Evolutionary conservation across 2,113 vertebrate genomes (phyloP).

Genomic region (Hemicordylus capensis): DNA sequence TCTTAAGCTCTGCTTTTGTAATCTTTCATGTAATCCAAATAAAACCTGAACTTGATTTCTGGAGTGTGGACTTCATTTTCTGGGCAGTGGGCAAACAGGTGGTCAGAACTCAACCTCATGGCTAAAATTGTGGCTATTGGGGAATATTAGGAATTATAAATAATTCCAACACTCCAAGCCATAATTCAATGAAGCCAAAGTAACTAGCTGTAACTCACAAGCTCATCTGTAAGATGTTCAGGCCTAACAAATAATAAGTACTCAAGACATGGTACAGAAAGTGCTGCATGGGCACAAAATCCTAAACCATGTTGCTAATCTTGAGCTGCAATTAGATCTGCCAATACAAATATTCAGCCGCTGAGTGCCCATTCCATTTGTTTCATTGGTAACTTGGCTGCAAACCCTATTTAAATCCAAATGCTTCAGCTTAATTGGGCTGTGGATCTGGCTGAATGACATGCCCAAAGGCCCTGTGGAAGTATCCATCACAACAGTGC

Average conservation of each 20-base stretch:
- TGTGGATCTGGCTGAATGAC: not conserved
- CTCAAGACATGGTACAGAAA: not conserved
- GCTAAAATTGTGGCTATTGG: no score
- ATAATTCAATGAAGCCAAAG: not conserved
- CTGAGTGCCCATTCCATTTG: not conserved
- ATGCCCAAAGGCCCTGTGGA: not conserved
- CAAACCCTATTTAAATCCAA: conserved; percentile 7
- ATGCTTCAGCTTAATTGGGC: not conserved
- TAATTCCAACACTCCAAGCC: no score
- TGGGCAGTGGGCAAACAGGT: no score
- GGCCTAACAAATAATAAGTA: not conserved
- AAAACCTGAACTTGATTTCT: no score
- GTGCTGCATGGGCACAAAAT: not conserved
- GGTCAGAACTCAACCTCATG: no score
- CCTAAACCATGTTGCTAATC: not conserved
- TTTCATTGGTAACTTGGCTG: not conserved
- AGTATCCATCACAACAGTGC: not conserved
- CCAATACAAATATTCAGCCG: not conserved
- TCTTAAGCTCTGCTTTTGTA: no score
- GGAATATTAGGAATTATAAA: no score
- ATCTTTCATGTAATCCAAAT: no score
- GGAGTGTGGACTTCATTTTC: no score
- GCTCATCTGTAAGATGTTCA: not conserved
- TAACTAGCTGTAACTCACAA: not conserved
- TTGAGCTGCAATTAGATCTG: not conserved